A percentile compares a stretch with the other conserved stretches of the same genome.
These are phyloP conservation scores for Ramphastos sulfuratus DNA, from an alignment of 2,113 vertebrate species.

Conservation along the genomic window DNA sequence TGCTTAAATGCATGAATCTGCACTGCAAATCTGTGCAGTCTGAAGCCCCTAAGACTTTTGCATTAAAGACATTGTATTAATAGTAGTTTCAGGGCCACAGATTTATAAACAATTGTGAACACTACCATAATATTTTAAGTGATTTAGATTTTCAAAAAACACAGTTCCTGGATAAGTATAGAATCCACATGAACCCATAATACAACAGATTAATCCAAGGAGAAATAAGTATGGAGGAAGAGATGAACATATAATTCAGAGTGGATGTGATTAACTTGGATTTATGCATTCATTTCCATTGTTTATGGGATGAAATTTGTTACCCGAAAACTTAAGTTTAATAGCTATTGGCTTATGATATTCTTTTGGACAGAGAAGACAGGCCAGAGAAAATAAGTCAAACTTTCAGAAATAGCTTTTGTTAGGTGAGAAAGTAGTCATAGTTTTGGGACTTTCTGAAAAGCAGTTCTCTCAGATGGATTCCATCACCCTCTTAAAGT, in stretches of 20 bases:
- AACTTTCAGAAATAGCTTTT: conserved; percentile 26
- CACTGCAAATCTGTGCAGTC: neutral
- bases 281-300: neutral
- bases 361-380: neutral
- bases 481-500: neutral
- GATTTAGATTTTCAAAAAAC: neutral
- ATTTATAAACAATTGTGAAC: neutral
- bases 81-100: neutral
- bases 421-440: neutral
- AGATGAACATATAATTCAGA: neutral
- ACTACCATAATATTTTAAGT: neutral
- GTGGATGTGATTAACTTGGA: neutral
- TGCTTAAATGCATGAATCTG: neutral
- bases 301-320: neutral
- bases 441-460: neutral
- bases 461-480: neutral
- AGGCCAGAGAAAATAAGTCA: neutral
- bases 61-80: neutral
- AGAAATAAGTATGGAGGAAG: neutral
- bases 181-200: neutral
- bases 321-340: neutral
- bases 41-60: neutral
- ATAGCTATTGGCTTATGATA: neutral
- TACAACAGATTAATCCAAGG: neutral
- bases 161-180: neutral